Evolutionary conservation across 2,113 vertebrate genomes (phyloP).

Genomic region (Oenanthe oenanthe): DNA sequence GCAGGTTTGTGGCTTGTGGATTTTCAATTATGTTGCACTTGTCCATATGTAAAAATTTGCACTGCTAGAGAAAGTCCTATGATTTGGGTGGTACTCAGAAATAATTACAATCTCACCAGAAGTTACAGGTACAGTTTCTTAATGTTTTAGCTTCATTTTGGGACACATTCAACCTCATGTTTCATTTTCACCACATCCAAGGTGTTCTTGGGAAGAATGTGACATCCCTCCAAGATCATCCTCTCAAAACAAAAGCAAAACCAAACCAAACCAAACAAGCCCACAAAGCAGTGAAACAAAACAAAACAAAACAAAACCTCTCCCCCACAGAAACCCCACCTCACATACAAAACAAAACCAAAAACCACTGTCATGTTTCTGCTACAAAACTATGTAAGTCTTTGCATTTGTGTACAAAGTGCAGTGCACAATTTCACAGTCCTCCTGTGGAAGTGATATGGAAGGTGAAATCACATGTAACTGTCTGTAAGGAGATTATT

Average conservation of each 20-base stretch:
- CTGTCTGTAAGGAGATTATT: not conserved
- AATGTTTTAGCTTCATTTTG: not conserved
- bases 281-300: not conserved
- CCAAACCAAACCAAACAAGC: too few species aligned
- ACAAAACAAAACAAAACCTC: not conserved
- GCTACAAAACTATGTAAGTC: not conserved
- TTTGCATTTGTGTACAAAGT: not conserved
- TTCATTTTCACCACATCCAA: constrained; percentile 9
- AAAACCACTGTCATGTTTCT: not conserved
- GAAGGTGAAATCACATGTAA: not conserved
- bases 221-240: not conserved
- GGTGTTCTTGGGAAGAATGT: not conserved
- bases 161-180: not conserved
- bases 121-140: not conserved
- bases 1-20: not conserved
- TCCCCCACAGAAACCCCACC: not conserved
- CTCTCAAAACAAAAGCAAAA: not conserved
- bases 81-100: too few species aligned
- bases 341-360: not conserved
- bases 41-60: not conserved
- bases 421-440: not conserved
- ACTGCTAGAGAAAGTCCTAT: too few species aligned
- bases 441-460: not conserved
- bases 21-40: not conserved
- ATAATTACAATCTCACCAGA: not conserved